These are phyloP conservation scores for Mobula hypostoma DNA, from an alignment of 2,113 vertebrate genomes.

Conservation along the genomic window DNA sequence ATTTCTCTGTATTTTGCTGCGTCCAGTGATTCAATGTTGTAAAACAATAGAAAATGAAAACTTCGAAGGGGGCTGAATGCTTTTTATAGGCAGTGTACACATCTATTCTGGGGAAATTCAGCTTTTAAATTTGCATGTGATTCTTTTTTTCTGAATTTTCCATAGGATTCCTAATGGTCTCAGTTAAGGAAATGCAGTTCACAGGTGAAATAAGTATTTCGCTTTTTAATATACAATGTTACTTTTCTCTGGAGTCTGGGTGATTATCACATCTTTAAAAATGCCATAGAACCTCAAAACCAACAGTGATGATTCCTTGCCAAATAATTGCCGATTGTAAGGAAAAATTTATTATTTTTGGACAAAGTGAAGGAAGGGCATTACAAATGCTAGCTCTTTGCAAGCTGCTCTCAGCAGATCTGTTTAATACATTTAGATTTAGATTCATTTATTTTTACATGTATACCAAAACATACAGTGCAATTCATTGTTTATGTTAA, in stretches of 20 bases:
- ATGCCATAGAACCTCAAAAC: neutral
- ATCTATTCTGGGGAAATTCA: neutral
- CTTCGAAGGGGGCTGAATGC: no score
- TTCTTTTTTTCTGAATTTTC: neutral
- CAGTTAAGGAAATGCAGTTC: neutral
- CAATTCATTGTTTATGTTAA: no score
- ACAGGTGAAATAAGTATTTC: no score
- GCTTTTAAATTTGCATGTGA: conserved; percentile 1
- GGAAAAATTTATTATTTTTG: neutral
- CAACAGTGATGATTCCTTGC: neutral
- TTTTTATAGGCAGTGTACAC: no score
- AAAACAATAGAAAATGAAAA: no score
- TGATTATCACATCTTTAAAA: neutral
- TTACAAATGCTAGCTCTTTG: neutral
- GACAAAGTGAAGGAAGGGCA: neutral
- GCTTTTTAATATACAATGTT: neutral
- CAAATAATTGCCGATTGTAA: neutral
- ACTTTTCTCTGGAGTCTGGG: neutral
- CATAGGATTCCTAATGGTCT: neutral
- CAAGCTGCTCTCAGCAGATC: no score
- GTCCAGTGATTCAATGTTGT: no score
- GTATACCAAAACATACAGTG: no score
- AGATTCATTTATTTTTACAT: no score
- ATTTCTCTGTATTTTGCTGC: no score
- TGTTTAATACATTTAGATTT: no score